Conservation (phyloP, 2,797 vertebrate genomes). For the Pipistrellus kuhlii region DNA sequence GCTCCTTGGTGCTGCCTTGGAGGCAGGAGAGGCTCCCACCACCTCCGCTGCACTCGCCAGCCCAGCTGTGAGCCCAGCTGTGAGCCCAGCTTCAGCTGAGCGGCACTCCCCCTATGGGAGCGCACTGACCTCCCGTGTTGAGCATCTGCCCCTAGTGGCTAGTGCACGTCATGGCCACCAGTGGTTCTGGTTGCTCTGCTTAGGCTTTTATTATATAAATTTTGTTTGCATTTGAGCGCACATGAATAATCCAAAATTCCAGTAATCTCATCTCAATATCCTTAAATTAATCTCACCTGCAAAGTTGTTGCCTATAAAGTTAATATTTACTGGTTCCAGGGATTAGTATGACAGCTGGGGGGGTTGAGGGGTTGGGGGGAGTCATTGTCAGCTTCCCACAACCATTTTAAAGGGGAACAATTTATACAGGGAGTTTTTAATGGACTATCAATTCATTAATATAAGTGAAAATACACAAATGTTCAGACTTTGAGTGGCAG, state of each 20-base stretch:
- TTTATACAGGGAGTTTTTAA: not conserved
- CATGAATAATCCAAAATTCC: not conserved
- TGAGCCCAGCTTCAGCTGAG: too few species aligned
- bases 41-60: too few species aligned
- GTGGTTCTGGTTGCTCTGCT: too few species aligned
- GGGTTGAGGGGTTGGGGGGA: not conserved
- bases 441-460: not conserved
- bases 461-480: not conserved
- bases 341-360: not conserved
- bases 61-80: too few species aligned
- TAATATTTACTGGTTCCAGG: not conserved
- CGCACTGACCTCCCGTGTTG: too few species aligned
- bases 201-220: too few species aligned
- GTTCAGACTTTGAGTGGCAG: slow-evolving; percentile 8
- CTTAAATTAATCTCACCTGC: not conserved
- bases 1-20: too few species aligned
- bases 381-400: not conserved
- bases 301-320: not conserved
- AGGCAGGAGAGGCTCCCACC: too few species aligned
- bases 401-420: not conserved
- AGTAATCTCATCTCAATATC: not conserved
- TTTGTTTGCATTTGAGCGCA: not conserved
- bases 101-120: too few species aligned
- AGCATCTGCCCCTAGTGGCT: too few species aligned
- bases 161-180: too few species aligned